Conservation (phyloP, 2,888 invertebrate species). For the Doris montereyensis region DNA sequence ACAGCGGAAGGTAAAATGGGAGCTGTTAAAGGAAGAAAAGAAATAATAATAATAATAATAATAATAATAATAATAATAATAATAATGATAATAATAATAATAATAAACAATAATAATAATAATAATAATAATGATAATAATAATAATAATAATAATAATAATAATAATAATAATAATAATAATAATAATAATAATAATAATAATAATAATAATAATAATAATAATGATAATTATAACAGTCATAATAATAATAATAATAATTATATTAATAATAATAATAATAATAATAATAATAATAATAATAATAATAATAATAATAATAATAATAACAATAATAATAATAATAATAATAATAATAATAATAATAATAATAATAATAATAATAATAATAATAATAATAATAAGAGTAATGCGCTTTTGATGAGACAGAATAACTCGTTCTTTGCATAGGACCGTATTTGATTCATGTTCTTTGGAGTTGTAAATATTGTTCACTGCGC, state of each 20-base stretch:
- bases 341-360: constrained; percentile 8
- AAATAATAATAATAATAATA: not conserved
- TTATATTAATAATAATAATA: not conserved
- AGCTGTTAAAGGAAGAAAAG: too few species aligned
- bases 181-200: not conserved
- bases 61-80: not conserved
- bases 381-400: constrained; percentile 15
- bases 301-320: constrained; percentile 1
- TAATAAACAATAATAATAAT: constrained; percentile 18
- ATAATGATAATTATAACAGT: not conserved
- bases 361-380: constrained; percentile 17
- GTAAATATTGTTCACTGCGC: too few species aligned
- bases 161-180: constrained; percentile 7
- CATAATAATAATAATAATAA: constrained; percentile 1
- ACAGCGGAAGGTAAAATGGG: too few species aligned
- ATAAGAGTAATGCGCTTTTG: not conserved
- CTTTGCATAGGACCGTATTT: too few species aligned
- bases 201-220: not conserved
- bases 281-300: not conserved
- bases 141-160: constrained; percentile 22
- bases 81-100: too few species aligned
- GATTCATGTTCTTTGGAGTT: too few species aligned
- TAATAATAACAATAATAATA: not conserved
- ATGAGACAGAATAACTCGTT: not conserved
- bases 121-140: constrained; percentile 20